phyloP scores from a whole-genome alignment of 2,113 vertebrate species.

The Cynopterus brachyotis region DNA sequence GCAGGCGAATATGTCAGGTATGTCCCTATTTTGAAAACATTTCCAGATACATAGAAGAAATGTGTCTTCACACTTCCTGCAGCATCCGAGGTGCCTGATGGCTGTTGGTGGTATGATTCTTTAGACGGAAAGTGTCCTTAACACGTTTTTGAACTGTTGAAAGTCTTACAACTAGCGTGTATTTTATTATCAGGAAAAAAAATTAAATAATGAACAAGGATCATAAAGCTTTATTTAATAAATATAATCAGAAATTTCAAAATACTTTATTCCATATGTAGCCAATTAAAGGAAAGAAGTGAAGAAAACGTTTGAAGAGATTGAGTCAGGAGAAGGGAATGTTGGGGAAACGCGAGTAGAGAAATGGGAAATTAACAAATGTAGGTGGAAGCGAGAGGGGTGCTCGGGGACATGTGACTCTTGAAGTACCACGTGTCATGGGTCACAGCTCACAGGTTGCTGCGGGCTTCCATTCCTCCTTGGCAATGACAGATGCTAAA shows the following conservation, averaged over 20 bases:
- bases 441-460: not conserved
- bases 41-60: not conserved
- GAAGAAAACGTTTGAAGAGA: conserved; percentile 1
- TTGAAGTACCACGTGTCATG: not conserved
- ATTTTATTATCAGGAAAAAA: not conserved
- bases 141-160: not conserved
- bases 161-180: not conserved
- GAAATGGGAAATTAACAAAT: not conserved
- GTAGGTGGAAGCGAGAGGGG: not conserved
- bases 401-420: not conserved
- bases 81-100: fast-evolving
- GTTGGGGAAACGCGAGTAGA: not conserved
- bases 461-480: not conserved
- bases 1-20: not conserved
- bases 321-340: not conserved
- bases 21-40: not conserved
- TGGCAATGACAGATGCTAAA: not conserved
- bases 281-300: not conserved
- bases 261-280: conserved; percentile 41
- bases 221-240: conserved; percentile 69
- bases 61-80: no score
- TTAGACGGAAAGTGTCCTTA: not conserved
- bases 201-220: conserved; percentile 35
- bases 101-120: not conserved
- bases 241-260: conserved; percentile 58